phyloP scores from a whole-genome alignment of 2,113 vertebrate genomes.

The Petaurus breviceps region DNA sequence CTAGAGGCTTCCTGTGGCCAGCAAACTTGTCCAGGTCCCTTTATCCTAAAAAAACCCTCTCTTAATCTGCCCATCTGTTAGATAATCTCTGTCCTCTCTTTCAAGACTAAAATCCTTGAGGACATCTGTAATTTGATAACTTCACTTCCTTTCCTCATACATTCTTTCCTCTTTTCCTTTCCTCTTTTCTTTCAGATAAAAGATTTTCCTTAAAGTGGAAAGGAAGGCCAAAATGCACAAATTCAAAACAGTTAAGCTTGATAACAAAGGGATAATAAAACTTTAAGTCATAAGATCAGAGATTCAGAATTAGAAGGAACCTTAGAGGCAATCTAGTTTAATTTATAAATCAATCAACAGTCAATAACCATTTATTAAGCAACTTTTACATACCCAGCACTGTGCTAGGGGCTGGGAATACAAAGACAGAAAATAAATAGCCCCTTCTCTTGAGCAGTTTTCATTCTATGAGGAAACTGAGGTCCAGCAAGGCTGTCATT shows the following conservation, averaged over 20 bases:
- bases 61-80: not conserved
- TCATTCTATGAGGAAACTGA: not conserved
- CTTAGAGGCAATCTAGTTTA: not conserved
- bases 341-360: not conserved
- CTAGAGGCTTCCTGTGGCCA: not conserved
- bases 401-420: not conserved
- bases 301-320: not conserved
- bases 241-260: slow-evolving; percentile 12
- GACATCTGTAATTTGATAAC: too few species aligned
- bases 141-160: too few species aligned
- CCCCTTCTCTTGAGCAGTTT: not conserved
- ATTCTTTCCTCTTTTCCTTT: too few species aligned
- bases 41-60: not conserved
- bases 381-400: not conserved
- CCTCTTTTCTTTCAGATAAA: not conserved
- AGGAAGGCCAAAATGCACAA: not conserved
- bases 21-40: not conserved
- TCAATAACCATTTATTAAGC: not conserved
- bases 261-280: not conserved
- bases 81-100: not conserved
- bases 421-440: not conserved
- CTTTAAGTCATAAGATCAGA: not conserved
- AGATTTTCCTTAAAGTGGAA: not conserved
- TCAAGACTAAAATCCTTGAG: not conserved
- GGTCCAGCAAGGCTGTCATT: not conserved